Percentiles rank a stretch among this genome's conserved stretches.
phyloP scores from a whole-genome alignment of 2,113 vertebrate genomes.

The Scomber colias region DNA sequence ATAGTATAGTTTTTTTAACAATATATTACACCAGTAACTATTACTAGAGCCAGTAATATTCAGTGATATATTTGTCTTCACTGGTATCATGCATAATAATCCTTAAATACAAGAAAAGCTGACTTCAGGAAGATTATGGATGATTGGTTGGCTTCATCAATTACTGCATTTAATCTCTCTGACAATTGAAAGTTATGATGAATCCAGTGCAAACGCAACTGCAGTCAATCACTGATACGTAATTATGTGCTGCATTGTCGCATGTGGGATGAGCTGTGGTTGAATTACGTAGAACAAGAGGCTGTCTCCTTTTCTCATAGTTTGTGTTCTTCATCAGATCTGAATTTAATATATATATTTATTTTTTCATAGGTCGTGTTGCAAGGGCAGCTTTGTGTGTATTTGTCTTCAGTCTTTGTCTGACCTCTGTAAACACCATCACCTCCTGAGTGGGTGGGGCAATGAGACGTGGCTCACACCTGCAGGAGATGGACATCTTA shows the following conservation, averaged over 20 bases:
- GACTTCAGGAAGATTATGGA: neutral
- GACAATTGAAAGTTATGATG: neutral
- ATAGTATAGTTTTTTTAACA: neutral
- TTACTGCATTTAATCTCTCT: neutral
- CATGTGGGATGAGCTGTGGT: neutral
- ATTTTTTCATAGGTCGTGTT: neutral
- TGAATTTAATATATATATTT: constrained; percentile 26
- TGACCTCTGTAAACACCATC: constrained; percentile 41
- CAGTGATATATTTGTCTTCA: too few species aligned
- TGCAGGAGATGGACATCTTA: constrained; percentile 23
- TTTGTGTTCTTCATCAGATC: constrained; percentile 2
- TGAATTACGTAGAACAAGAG: constrained; percentile 25
- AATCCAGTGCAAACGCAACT: neutral
- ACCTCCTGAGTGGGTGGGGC: constrained; percentile 23
- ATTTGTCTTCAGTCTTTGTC: constrained; percentile 56
- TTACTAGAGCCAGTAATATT: neutral
- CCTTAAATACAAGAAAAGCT: neutral
- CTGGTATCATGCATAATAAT: neutral
- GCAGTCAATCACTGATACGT: neutral
- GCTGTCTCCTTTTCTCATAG: neutral
- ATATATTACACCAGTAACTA: neutral
- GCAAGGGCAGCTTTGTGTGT: neutral
- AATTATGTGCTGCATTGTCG: neutral
- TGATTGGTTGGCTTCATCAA: constrained; percentile 1
- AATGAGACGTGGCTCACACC: constrained; percentile 2